Evolutionary conservation across 2,797 vertebrate genomes (phyloP).

Genomic region (Naso thynnoides): DNA sequence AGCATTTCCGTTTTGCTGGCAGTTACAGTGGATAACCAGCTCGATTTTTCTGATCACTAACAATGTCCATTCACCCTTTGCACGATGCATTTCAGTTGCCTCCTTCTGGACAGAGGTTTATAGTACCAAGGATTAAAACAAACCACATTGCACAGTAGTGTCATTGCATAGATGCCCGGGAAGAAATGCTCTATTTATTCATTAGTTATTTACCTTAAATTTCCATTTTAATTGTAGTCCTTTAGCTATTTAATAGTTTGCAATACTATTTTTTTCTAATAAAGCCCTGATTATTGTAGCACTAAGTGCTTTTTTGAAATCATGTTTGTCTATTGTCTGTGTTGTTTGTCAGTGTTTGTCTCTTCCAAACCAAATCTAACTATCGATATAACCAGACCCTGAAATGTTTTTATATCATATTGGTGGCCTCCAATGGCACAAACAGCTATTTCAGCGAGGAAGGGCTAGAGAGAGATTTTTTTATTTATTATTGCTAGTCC

Average conservation of each 20-base stretch:
- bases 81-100: background rate
- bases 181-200: too few relatives aligned
- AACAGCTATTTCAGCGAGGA: background rate
- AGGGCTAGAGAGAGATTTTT: conserved; percentile 7
- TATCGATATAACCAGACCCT: too few relatives aligned
- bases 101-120: background rate
- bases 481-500: conserved; percentile 2
- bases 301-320: background rate
- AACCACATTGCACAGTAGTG: background rate
- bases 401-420: background rate
- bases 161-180: background rate
- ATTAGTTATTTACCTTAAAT: background rate
- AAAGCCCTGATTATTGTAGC: background rate
- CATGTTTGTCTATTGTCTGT: background rate
- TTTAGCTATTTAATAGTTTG: too few relatives aligned
- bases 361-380: background rate
- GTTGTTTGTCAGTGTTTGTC: background rate
- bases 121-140: too few relatives aligned
- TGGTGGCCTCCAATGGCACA: background rate
- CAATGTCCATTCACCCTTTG: too few relatives aligned
- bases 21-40: background rate
- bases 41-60: background rate
- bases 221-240: background rate
- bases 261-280: background rate
- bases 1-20: background rate